Base-by-base conservation (phyloP, 2,797 vertebrate genomes). In the Xenopus petersii region DNA sequence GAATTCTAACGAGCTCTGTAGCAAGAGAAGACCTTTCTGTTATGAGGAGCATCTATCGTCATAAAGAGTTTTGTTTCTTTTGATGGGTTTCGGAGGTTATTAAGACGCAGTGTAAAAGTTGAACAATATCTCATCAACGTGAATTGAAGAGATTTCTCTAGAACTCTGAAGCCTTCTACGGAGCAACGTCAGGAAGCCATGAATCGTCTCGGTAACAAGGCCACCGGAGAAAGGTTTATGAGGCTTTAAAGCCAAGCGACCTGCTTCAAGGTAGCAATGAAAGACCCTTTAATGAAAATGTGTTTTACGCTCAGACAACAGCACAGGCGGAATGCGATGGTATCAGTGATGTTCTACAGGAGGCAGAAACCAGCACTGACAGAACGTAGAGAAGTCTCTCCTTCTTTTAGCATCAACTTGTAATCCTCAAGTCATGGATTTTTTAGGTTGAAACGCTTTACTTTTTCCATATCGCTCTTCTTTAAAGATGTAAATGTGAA, bases 261-360 rank as follows among this genome's bases (percentile, higher is more conserved):
- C 76, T 74, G 76, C 76, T 74, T 66, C 76, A 65, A 70, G 75
- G 71, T 73, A 78, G 71, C 71, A 48, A 74, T 79, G 76, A 79
- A 79, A 79, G 76, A 67, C 67, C 75, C 61, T 79, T 79, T 70
- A 79, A 79, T 79, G 76, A 79, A 79, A 79, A 70, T 74, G 71
- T 79, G 76, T 74, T 79, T 79, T 79, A 79, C 54, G 69, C 75
- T 59, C 70, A 69, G 66, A 65, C 70, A 69, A 58, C 60, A 48
- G 66, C 46, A 51, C 7, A 12, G 3, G 36, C 17, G 48, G 60
- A 61, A 70, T 64, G 61, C 59, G 66, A 79, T 79, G 12, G 71
- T 74, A 74, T 73, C 66, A 7, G 55, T 69, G 71, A 42, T 17
- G 42, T 73, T 51, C 12, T 9, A 10, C n/a, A 33, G 13, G 7